phyloP scores from a whole-genome alignment of 2,797 vertebrate genomes.

The Betta splendens region DNA sequence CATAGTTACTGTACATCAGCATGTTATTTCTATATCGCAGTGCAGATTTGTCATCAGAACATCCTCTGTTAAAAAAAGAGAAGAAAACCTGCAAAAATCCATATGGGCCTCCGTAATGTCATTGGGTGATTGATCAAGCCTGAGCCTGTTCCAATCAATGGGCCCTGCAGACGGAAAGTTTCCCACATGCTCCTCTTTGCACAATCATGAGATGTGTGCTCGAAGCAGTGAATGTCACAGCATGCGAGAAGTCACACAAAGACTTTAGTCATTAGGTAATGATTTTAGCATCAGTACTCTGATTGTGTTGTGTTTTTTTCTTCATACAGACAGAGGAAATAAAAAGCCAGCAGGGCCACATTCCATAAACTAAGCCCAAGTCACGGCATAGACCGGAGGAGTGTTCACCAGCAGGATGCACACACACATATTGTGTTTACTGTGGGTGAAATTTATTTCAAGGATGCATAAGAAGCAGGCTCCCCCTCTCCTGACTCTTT shows the following conservation, averaged over 20 bases:
- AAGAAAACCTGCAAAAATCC: constrained; percentile 12
- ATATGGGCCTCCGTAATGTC: constrained; percentile 2
- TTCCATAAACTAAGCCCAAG: constrained; percentile 67
- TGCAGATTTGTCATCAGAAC: constrained; percentile 2
- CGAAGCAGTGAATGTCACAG: constrained; percentile 53
- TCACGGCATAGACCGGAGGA: constrained; percentile 44
- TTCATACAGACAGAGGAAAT: constrained; percentile 64
- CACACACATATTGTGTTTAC: constrained; percentile 37
- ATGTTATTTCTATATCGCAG: not conserved
- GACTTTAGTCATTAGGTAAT: constrained; percentile 76
- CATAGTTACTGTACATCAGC: constrained; percentile 5
- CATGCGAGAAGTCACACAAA: constrained; percentile 65
- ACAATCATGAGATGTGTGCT: constrained; percentile 39
- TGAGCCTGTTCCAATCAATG: constrained; percentile 27
- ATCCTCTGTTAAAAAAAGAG: not conserved
- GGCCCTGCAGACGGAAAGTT: constrained; percentile 39
- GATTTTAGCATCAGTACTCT: constrained; percentile 73
- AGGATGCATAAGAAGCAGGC: constrained; percentile 27
- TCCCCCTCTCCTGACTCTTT: constrained; percentile 5
- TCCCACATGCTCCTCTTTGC: constrained; percentile 28
- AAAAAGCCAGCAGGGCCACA: constrained; percentile 72
- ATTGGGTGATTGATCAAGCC: constrained; percentile 34
- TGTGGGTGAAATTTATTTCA: constrained; percentile 18
- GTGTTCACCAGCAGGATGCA: constrained; percentile 43
- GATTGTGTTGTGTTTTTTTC: constrained; percentile 72